Conservation (phyloP, 1,140 invertebrate species). For the Brachionus koreanus region DNA sequence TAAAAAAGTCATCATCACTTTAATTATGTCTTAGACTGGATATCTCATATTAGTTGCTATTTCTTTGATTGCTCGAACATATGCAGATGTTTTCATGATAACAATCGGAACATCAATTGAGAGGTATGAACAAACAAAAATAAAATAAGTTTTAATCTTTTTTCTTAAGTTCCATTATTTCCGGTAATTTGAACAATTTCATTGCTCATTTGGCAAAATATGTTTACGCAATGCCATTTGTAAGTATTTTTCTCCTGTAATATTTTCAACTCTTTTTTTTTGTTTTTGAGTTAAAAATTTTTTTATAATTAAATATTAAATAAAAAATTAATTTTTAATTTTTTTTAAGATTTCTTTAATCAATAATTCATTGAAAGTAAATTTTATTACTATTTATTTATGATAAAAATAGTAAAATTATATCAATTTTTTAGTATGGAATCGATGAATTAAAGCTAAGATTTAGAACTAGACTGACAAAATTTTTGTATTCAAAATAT, state of each 20-base stretch:
- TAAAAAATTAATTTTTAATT: too few relatives aligned
- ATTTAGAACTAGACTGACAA: constrained; percentile 80
- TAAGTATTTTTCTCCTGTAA: constrained; percentile 61
- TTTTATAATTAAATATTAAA: too few relatives aligned
- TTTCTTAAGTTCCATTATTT: constrained; percentile 79
- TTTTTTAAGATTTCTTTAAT: constrained; percentile 68
- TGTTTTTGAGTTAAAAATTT: constrained; percentile 65
- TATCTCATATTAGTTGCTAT: constrained; percentile 75
- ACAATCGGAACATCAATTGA: constrained; percentile 85
- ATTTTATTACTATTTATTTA: constrained; percentile 33
- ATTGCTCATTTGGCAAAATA: constrained; percentile 71
- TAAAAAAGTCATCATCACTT: too few relatives aligned
- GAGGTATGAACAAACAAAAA: constrained; percentile 64
- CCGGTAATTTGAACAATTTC: constrained; percentile 74
- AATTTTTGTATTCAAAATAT: constrained; percentile 82
- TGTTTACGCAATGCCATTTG: constrained; percentile 74
- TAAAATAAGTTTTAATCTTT: constrained; percentile 24
- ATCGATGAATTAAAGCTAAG: constrained; percentile 85
- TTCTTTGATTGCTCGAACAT: constrained; percentile 76
- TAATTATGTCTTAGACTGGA: not conserved
- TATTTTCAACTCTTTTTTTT: constrained; percentile 49
- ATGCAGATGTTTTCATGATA: constrained; percentile 96
- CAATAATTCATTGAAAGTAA: constrained; percentile 80
- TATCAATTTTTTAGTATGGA: constrained; percentile 66
- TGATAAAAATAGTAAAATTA: constrained; percentile 1